Base-by-base conservation (phyloP, 2,888 invertebrate species). In the Portevinia maculata region DNA sequence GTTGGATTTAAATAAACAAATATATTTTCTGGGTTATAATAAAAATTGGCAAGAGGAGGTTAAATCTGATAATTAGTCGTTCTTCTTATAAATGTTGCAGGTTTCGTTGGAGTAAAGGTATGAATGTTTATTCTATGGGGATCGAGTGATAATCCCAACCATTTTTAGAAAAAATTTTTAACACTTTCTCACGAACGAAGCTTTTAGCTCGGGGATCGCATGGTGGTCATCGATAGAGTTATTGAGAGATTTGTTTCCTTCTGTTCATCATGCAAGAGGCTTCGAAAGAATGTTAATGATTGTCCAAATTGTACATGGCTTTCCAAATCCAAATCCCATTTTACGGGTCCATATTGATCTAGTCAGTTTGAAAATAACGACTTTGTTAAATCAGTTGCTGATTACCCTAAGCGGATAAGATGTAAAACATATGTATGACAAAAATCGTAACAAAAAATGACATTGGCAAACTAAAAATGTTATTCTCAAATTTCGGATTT, bases 401-500 rank as follows among this genome's bases (percentile, higher is more conserved):
- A 15, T 32, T 44, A 30, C 6, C 28, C 30, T 17, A 44, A 59
- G 15, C 44, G 59, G 44, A 59, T 44, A n/a, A 17, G 11, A 44
- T 15, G 30, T 59, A 1, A 15, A 59, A 19, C 6, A 17, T n/a
- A n/a, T n/a, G n/a, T 17, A 11, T 44, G 1, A 5, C 8, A 1
- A 39, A 24, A 15, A 59, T 30, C n/a, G 41, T 24, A n/a, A n/a
- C 57, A 1, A 19, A 13, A 13, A 21, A 13, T 13, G 34, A 15
- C 5, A 28, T 39, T 41, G 24, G 28, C 24, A 57, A 41, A 15
- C 5, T 41, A 15, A 41, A 57, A 57, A 13, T 41, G 3, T 24
- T 57, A 8, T 57, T 41, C 39, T 28, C 57, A 17, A 57, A 13
- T 13, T 57, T 57, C 41, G 57, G 57, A 1, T 39, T 57, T 57